phyloP scores from a whole-genome alignment of 2,113 vertebrate genomes.

The Microcebus murinus region DNA sequence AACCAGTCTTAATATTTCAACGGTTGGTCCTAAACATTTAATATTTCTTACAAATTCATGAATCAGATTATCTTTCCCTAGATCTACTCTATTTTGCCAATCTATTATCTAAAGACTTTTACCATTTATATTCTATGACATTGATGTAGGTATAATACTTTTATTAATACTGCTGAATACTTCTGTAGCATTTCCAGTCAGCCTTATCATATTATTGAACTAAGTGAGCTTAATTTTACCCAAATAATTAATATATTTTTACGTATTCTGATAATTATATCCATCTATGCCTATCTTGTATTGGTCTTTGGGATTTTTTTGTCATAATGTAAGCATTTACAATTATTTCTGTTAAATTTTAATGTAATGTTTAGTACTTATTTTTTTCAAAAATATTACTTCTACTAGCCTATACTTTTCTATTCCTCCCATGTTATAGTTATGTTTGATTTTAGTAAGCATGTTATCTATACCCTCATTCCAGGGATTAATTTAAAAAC shows the following conservation, averaged over 20 bases:
- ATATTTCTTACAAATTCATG: neutral
- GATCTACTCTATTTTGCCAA: neutral
- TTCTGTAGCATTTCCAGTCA: neutral
- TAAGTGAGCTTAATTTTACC: neutral
- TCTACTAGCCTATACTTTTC: neutral
- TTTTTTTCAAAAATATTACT: neutral
- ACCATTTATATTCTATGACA: neutral
- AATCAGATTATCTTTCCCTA: neutral
- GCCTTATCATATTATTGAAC: neutral
- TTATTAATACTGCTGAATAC: neutral
- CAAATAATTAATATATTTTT: neutral
- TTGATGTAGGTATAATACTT: neutral
- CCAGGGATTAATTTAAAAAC: neutral
- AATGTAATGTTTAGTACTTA: neutral
- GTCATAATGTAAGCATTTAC: neutral
- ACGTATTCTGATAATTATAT: neutral
- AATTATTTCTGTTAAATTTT: neutral
- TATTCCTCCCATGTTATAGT: neutral
- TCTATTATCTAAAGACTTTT: neutral
- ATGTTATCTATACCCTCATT: neutral
- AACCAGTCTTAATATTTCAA: neutral
- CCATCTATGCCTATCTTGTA: neutral
- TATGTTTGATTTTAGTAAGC: neutral
- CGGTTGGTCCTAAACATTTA: neutral
- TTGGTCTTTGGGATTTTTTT: neutral